phyloP scores from a whole-genome alignment of 2,113 vertebrate genomes.

The Colinus virginianus region DNA sequence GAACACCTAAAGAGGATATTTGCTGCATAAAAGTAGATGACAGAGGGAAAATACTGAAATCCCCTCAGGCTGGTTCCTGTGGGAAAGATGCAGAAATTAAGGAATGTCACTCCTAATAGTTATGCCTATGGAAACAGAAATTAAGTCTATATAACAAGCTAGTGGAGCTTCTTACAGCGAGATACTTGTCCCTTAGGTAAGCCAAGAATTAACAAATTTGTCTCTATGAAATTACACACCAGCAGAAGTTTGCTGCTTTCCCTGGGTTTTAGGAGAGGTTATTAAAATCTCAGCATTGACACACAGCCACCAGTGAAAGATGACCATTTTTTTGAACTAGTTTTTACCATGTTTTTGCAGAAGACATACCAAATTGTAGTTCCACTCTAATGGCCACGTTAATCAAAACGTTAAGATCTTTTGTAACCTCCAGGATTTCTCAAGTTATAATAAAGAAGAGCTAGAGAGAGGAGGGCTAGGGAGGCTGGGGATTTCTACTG shows the following conservation, averaged over 20 bases:
- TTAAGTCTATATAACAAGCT: not conserved
- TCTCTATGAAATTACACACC: not conserved
- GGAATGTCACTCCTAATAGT: not conserved
- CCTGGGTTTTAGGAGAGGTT: not conserved
- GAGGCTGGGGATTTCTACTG: not conserved
- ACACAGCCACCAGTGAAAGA: not conserved
- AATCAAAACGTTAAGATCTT: not conserved
- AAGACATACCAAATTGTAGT: not conserved
- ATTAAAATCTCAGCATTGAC: not conserved
- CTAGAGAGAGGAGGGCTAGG: not conserved
- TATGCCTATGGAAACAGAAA: not conserved
- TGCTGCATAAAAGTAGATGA: not conserved
- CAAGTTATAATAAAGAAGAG: not conserved
- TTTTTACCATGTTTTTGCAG: not conserved
- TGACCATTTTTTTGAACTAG: accelerated
- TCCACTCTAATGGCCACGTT: not conserved
- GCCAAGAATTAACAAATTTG: not conserved
- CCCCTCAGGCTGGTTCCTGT: not conserved
- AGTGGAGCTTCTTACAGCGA: not conserved
- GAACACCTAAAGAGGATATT: not conserved
- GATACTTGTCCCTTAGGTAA: not conserved
- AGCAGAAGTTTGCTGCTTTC: not conserved
- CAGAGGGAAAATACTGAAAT: not conserved
- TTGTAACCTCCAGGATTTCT: not conserved
- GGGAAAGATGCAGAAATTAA: not conserved